These are phyloP conservation scores for Lagopus muta DNA, from an alignment of 2,113 vertebrate species.

Conservation along the genomic window DNA sequence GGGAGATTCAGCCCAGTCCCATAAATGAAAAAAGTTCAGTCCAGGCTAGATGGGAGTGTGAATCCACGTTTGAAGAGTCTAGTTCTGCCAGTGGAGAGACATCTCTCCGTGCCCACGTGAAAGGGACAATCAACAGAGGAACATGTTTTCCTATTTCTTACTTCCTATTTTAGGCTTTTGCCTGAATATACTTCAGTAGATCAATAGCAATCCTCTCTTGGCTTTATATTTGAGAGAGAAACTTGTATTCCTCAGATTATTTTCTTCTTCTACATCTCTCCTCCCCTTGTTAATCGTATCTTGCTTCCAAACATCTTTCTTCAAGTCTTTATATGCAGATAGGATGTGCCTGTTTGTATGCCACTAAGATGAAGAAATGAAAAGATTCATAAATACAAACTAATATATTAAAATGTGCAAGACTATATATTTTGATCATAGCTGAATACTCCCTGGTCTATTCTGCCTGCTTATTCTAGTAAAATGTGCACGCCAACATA, in stretches of 20 bases:
- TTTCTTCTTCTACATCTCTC: background rate
- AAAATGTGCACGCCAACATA: constrained; percentile 66
- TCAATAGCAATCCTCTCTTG: background rate
- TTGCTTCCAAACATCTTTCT: background rate
- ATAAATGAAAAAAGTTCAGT: accelerated
- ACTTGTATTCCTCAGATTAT: background rate
- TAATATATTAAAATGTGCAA: background rate
- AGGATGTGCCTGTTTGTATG: accelerated
- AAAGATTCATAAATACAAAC: background rate
- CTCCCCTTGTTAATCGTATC: accelerated
- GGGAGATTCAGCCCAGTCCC: background rate
- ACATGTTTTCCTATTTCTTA: background rate
- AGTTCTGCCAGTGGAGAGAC: background rate
- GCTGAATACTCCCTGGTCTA: constrained; percentile 17
- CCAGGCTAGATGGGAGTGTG: accelerated
- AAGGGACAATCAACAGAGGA: background rate
- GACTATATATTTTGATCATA: constrained; percentile 39
- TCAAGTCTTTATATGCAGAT: background rate
- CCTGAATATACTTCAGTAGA: background rate
- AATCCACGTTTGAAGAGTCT: background rate
- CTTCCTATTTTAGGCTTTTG: background rate
- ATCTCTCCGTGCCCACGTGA: background rate
- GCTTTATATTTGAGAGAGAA: background rate
- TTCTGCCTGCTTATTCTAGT: constrained; percentile 54
- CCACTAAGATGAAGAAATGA: background rate